Evolutionary conservation across 2,888 invertebrate species (phyloP), one percentile per base, ranked within the genome.

Genomic region (Lamellibrachia columna): DNA sequence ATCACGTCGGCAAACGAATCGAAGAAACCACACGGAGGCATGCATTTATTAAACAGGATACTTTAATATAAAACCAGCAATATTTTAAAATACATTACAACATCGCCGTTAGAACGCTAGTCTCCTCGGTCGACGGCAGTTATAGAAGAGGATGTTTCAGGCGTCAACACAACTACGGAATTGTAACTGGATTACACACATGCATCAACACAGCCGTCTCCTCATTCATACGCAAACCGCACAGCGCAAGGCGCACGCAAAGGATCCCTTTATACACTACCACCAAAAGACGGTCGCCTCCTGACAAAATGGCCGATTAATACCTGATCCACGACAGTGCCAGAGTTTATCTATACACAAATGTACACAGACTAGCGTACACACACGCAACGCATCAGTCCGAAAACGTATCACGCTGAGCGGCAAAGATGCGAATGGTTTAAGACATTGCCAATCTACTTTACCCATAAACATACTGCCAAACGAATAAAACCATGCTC

Each of bases 41-140:
- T 75, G 75, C 75, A 75, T 75, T 75, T 75, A 75, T 75, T 75
- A 75, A 75, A 75, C n/a, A 75, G 75, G 75, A 75, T 75, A 75
- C 75, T 75, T 75, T 75, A 75, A 75, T 75, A 75, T 75, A 75
- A 75, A 75, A 75, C 75, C 75, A 75, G 75, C 75, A 75, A 75
- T 75, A 75, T 75, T 75, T 75, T 75, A 75, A 75, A 75, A 75
- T 75, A 75, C 75, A 75, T 75, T 11, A 75, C 75, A 75, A 75
- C 75, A 75, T 11, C 75, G 75, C 75, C 22, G 75, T 22, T 15
- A n/a, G 75, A 75, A 15, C 75, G 75, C 22, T 6, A n/a, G 22
- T 75, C 15, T 75, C 75, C 22, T 75, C 75, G 75, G 15, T 75
- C 75, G 75, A 75, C n/a, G 75, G 75, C 75, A 75, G 22, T 75